Conservation (phyloP, 2,888 invertebrate species). For the Phasia obesa region DNA sequence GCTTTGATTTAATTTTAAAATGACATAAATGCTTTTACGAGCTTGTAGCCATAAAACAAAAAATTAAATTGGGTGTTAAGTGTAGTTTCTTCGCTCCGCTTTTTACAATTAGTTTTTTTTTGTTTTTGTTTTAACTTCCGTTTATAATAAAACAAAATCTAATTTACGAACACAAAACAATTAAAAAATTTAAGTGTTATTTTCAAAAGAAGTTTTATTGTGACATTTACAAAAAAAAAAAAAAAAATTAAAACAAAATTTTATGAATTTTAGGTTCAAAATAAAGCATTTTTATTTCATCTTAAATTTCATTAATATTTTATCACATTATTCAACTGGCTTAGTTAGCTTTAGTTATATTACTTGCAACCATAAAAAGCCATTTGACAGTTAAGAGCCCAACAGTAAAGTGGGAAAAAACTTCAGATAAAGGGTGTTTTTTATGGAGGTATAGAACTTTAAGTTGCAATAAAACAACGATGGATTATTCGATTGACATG, state of each 20-base stretch:
- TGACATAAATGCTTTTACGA: background rate
- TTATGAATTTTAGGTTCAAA: slow-evolving; percentile 20
- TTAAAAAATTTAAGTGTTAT: slow-evolving; percentile 23
- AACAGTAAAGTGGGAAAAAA: slow-evolving; percentile 15
- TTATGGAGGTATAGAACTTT: too few species aligned
- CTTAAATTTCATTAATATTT: slow-evolving; percentile 25
- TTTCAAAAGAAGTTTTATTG: slow-evolving; percentile 37
- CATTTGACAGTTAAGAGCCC: background rate
- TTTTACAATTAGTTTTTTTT: background rate
- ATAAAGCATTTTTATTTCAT: slow-evolving; percentile 35
- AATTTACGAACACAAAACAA: background rate
- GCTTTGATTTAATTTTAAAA: background rate
- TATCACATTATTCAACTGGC: slow-evolving; percentile 9
- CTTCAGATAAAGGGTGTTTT: too few species aligned
- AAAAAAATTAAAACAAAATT: background rate
- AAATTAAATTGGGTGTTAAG: slow-evolving; percentile 4
- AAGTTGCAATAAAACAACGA: too few species aligned
- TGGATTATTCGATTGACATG: too few species aligned
- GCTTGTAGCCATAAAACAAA: background rate
- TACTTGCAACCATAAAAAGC: too few species aligned
- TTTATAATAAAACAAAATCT: slow-evolving; percentile 23
- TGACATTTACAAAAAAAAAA: too few species aligned
- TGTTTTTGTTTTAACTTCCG: slow-evolving; percentile 47
- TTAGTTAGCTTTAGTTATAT: too few species aligned
- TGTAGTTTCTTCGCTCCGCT: background rate